Evolutionary conservation across 2,797 vertebrate species (phyloP).

Genomic region (Megalops cyprinoides): DNA sequence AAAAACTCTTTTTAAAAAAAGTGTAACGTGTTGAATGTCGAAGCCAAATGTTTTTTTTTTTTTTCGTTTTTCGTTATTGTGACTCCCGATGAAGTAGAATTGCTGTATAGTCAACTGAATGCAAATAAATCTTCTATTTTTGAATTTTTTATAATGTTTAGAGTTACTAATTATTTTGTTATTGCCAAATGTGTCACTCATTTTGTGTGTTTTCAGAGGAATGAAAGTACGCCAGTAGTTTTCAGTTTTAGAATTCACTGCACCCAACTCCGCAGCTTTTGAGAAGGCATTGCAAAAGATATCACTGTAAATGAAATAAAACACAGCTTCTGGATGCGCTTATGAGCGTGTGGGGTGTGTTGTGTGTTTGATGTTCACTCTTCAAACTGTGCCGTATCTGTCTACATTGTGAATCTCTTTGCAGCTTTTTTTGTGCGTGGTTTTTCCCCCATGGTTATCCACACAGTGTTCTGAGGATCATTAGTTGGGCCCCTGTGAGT

Average conservation of each 20-base stretch:
- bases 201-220: not conserved
- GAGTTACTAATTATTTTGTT: conserved; percentile 19
- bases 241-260: not conserved
- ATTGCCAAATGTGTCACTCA: not conserved
- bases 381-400: not conserved
- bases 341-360: not conserved
- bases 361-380: not conserved
- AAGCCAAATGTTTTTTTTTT: conserved; percentile 31
- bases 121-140: conserved; percentile 38
- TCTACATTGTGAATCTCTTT: not conserved
- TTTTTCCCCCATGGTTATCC: not conserved
- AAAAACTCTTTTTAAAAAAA: not conserved
- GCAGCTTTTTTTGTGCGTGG: not conserved
- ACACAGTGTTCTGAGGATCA: conserved; percentile 22
- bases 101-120: conserved; percentile 26
- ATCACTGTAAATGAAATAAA: conserved; percentile 13
- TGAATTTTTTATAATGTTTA: conserved; percentile 23
- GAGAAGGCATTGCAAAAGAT: not conserved
- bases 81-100: conserved; percentile 29
- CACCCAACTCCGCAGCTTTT: not conserved
- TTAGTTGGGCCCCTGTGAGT: conserved; percentile 25
- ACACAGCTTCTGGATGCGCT: conserved; percentile 10
- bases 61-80: not conserved
- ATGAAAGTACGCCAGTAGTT: not conserved
- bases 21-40: conserved; percentile 28